phyloP scores from a whole-genome alignment of 2,888 invertebrate species.

The Ormyrus nitidulus region DNA sequence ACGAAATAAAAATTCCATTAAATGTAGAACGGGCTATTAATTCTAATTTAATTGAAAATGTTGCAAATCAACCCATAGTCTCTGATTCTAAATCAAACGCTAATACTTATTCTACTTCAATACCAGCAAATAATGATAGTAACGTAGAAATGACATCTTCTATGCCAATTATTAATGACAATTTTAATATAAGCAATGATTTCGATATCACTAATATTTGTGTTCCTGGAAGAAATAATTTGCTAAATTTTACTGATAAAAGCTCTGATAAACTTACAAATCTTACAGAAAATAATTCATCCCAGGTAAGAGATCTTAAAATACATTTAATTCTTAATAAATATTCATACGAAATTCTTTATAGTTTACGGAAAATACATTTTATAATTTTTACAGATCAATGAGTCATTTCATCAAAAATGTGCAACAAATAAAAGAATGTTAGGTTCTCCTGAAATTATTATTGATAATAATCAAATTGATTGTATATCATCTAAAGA shows the following conservation, averaged over 20 bases:
- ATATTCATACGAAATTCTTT: not conserved
- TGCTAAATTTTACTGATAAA: slow-evolving; percentile 36
- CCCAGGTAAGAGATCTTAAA: slow-evolving; percentile 30
- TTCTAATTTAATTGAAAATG: slow-evolving; percentile 63
- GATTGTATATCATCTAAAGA: slow-evolving; percentile 36
- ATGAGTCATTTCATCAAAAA: not conserved
- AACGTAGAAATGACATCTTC: slow-evolving; percentile 66
- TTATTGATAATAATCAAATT: slow-evolving; percentile 15
- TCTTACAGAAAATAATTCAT: slow-evolving; percentile 40
- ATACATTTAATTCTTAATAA: not conserved
- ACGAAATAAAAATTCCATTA: slow-evolving; percentile 58
- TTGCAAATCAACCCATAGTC: slow-evolving; percentile 57
- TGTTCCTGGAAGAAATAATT: slow-evolving; percentile 26
- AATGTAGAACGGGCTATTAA: slow-evolving; percentile 67
- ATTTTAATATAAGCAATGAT: slow-evolving; percentile 64
- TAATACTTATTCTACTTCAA: slow-evolving; percentile 69
- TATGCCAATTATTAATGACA: slow-evolving; percentile 73
- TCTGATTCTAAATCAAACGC: slow-evolving; percentile 59
- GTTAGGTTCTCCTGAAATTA: slow-evolving; percentile 6
- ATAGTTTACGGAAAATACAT: not conserved
- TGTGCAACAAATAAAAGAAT: slow-evolving; percentile 9
- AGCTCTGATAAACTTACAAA: slow-evolving; percentile 43
- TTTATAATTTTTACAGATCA: slow-evolving; percentile 32
- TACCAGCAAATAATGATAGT: slow-evolving; percentile 62
- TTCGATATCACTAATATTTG: slow-evolving; percentile 56